Conservation (phyloP, 2,113 vertebrate genomes). For the Chloropsis hardwickii region DNA sequence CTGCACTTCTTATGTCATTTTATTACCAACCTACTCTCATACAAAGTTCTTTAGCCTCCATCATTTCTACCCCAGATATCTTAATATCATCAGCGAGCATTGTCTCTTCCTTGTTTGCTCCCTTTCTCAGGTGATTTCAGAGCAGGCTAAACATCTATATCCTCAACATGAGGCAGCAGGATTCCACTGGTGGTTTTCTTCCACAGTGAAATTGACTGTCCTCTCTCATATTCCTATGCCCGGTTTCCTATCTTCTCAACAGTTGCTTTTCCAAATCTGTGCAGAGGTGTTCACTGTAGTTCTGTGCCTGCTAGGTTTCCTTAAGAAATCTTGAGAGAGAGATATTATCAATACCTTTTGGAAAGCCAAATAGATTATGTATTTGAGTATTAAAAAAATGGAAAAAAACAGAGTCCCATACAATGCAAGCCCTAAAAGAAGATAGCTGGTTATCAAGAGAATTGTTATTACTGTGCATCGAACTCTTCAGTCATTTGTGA, state of each 20-base stretch:
- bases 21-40: neutral
- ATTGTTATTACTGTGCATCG: neutral
- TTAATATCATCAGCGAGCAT: neutral
- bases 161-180: neutral
- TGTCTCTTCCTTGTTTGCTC: neutral
- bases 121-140: neutral
- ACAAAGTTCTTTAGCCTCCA: neutral
- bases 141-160: neutral
- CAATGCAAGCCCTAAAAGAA: neutral
- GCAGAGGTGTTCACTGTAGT: neutral
- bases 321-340: neutral
- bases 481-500: neutral
- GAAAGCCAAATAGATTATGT: neutral
- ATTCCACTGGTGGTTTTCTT: neutral
- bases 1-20: neutral
- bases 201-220: neutral
- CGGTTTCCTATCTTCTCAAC: neutral
- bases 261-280: neutral
- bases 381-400: neutral
- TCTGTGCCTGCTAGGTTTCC: neutral
- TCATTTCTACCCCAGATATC: neutral
- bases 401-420: accelerated
- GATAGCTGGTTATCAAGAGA: neutral
- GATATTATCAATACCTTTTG: neutral
- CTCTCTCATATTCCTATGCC: neutral